phyloP scores from a whole-genome alignment of 1,140 invertebrate species.

The Philaenus spumarius region DNA sequence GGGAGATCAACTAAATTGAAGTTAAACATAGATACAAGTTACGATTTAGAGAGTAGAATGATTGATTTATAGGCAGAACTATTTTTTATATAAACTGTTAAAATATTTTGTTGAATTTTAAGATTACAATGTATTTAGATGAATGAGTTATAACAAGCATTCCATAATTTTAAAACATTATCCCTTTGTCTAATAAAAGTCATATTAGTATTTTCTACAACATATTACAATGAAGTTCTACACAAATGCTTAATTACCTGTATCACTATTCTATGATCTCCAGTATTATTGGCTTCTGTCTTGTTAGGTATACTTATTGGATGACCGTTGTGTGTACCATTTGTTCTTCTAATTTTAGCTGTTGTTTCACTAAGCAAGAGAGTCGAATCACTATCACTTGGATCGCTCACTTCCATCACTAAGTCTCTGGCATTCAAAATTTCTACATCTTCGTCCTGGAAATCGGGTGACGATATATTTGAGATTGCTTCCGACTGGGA shows the following conservation, averaged over 20 bases:
- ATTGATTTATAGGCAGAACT: too few relatives aligned
- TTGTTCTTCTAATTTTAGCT: slow-evolving; percentile 35
- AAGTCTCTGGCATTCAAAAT: slow-evolving; percentile 58
- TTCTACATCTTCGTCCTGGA: slow-evolving; percentile 65
- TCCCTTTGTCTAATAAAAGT: too few relatives aligned
- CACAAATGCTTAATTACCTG: slow-evolving; percentile 73
- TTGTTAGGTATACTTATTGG: slow-evolving; percentile 6
- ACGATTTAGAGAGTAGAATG: too few relatives aligned
- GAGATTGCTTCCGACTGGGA: slow-evolving; percentile 67
- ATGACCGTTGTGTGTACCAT: neutral
- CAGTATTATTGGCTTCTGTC: slow-evolving; percentile 40
- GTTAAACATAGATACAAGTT: too few relatives aligned
- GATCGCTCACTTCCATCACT: slow-evolving; percentile 74
- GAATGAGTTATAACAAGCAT: too few relatives aligned
- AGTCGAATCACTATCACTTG: slow-evolving; percentile 73
- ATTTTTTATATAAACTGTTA: too few relatives aligned
- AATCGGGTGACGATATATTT: slow-evolving; percentile 81
- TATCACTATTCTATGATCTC: slow-evolving; percentile 74
- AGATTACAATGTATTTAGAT: too few relatives aligned
- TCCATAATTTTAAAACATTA: too few relatives aligned
- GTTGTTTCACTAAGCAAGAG: slow-evolving; percentile 39
- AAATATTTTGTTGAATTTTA: too few relatives aligned
- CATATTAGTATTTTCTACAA: too few relatives aligned
- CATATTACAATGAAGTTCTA: too few relatives aligned
- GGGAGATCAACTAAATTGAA: too few relatives aligned